Conservation (phyloP, 2,888 invertebrate genomes). For the Hypsopygia costalis region DNA sequence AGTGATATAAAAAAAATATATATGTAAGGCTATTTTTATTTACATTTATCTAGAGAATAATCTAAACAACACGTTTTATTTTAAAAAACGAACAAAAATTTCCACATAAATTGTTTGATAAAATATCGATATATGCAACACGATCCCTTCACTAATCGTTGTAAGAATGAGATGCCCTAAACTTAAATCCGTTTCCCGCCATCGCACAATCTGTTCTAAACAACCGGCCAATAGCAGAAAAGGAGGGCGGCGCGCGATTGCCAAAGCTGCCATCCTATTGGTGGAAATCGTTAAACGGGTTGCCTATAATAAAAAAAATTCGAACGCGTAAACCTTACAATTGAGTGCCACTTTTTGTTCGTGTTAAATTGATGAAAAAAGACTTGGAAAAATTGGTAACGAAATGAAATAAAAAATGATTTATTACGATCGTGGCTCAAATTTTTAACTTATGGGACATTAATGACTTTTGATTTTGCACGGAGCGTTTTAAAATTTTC, state of each 20-base stretch:
- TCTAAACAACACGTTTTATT: no score
- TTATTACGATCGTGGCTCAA: constrained; percentile 70
- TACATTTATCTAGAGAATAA: no score
- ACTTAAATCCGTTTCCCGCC: constrained; percentile 75
- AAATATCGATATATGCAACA: constrained; percentile 26
- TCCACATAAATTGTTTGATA: no score
- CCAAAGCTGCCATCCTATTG: constrained; percentile 50
- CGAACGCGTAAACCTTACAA: constrained; percentile 66
- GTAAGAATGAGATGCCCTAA: constrained; percentile 75
- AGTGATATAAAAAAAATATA: no score
- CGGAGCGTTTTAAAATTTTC: constrained; percentile 46
- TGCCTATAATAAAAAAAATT: constrained; percentile 66
- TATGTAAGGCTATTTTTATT: no score
- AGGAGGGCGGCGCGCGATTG: constrained; percentile 62
- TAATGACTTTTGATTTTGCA: constrained; percentile 77
- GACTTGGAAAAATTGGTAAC: constrained; percentile 67
- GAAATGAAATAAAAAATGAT: constrained; percentile 78
- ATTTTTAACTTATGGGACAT: constrained; percentile 78
- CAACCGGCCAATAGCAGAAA: constrained; percentile 54
- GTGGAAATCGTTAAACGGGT: constrained; percentile 70
- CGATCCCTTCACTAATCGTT: constrained; percentile 37
- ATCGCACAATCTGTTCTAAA: constrained; percentile 68
- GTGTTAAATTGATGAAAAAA: constrained; percentile 78
- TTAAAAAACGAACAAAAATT: no score
- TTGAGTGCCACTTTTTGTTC: constrained; percentile 76